Percentiles rank a stretch among this genome's conserved stretches.
These are phyloP conservation scores for Polydrusus tereticollis DNA, from an alignment of 2,888 invertebrate genomes.

Conservation along the genomic window DNA sequence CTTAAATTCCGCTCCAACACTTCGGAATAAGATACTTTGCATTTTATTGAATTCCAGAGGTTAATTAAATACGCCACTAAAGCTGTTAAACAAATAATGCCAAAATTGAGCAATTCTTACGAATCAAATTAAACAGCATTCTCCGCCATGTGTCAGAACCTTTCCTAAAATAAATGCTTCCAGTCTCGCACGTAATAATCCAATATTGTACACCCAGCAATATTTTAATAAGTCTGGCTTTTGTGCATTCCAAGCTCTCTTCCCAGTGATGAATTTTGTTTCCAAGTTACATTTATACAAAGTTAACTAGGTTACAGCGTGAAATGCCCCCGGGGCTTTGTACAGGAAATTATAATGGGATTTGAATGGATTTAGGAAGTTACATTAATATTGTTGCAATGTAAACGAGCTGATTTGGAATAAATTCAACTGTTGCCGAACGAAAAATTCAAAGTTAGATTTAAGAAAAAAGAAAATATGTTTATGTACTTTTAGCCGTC, in stretches of 20 bases:
- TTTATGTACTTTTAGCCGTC: too few relatives aligned
- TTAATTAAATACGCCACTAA: too few relatives aligned
- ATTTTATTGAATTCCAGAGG: too few relatives aligned
- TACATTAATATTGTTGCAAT: conserved; percentile 3
- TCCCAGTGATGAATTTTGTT: conserved; percentile 24
- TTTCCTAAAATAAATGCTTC: not conserved
- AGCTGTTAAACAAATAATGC: too few relatives aligned
- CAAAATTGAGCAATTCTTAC: too few relatives aligned
- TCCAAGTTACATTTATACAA: conserved; percentile 19
- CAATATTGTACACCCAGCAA: not conserved
- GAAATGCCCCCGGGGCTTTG: conserved; percentile 18
- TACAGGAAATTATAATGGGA: conserved; percentile 17
- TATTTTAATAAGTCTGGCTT: conserved; percentile 6
- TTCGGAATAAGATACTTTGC: too few relatives aligned
- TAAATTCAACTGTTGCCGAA: too few relatives aligned
- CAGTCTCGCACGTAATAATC: not conserved
- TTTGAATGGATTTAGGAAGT: conserved; percentile 24
- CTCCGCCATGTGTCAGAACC: too few relatives aligned
- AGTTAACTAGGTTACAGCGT: conserved; percentile 26
- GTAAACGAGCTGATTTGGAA: not conserved
- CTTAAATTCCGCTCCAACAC: too few relatives aligned
- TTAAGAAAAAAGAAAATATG: too few relatives aligned
- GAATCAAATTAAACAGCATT: too few relatives aligned
- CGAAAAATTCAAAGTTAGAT: too few relatives aligned
- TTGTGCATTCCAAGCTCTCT: not conserved